Evolutionary conservation across 2,113 vertebrate genomes (phyloP).

Genomic region (Ctenomys sociabilis): DNA sequence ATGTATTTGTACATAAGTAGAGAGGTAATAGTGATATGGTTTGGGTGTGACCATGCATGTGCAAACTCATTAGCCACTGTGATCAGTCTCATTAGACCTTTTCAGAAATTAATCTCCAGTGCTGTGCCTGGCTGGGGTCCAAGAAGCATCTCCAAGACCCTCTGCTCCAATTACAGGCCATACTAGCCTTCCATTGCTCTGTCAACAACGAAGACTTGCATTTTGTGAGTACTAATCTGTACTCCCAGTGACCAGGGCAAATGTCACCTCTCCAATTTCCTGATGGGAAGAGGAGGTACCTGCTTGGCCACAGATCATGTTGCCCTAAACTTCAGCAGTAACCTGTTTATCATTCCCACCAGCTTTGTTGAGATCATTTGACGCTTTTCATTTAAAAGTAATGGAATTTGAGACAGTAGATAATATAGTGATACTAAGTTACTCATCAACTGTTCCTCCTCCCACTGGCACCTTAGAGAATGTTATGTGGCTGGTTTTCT

Average conservation of each 20-base stretch:
- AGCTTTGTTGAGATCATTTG: conserved; percentile 11
- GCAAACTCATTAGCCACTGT: not conserved
- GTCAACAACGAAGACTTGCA: not conserved
- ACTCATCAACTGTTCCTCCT: not conserved
- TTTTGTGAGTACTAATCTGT: not conserved
- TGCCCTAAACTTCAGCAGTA: not conserved
- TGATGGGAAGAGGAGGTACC: no score
- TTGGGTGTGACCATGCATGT: not conserved
- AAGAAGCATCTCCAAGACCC: not conserved
- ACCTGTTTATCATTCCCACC: not conserved
- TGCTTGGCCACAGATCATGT: not conserved
- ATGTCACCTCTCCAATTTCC: not conserved
- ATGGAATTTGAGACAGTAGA: not conserved
- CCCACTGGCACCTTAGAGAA: not conserved
- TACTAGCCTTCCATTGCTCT: not conserved
- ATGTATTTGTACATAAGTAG: not conserved
- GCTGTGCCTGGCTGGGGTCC: not conserved
- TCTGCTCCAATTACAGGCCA: not conserved
- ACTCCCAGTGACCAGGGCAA: not conserved
- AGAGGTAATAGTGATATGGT: not conserved
- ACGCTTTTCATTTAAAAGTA: conserved; percentile 62
- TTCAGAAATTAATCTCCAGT: not conserved
- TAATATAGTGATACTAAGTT: conserved; percentile 2
- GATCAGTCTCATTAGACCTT: not conserved
- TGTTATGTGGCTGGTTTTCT: not conserved